Base-by-base conservation (phyloP, 2,113 vertebrate genomes). In the Pollimyrus isidori region DNA sequence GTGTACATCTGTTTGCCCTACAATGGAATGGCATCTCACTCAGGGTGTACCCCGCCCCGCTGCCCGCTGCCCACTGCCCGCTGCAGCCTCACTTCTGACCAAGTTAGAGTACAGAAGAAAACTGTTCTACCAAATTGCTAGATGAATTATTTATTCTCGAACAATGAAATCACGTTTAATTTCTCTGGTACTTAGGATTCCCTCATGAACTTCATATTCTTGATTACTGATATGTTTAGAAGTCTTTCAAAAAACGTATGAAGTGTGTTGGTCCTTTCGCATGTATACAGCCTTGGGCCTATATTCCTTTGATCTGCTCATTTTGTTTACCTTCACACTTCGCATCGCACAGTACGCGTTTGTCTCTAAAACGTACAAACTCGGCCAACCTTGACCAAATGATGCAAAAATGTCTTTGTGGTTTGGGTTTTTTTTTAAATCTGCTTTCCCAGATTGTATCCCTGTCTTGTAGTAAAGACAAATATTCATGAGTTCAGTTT, bases 381-480 rank as follows among this genome's bases (percentile, higher is more conserved):
- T 21, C 52, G 19, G 52, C 52, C 52, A 21, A 21, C 52, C 62
- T 69, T 73, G 65, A 13, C 65, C 13, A 35, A 73, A 73, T 62
- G 56, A 73, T 10, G 3, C 17, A 15, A 13, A 26, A 15, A 30
- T 30, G 13, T 46, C 39, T 42, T 89, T 35, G n/a, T 30, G 65
- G 26, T 73, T 73, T 73, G 26, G 56, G 7, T 1, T 4, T 30
- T 73, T 26, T 69, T 69, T 73, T 65, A 62, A 52, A 56, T 73
- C 88, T 50, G n/a, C n/a, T 49, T 65, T 58, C 89, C 82, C 56
- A 89, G 89, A 26, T 65, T 83, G 83, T 35, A 58, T 87, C 83
- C 56, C 83, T 86, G 45, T 86, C 56, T 23, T 69, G n/a, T 58
- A 86, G 58, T 86, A 65, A 86, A 58, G 89, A 69, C n/a, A 39